Percentiles rank a stretch among this genome's conserved stretches.
Conservation (phyloP, 2,888 invertebrate species). For the Gymnocheta viridis region DNA sequence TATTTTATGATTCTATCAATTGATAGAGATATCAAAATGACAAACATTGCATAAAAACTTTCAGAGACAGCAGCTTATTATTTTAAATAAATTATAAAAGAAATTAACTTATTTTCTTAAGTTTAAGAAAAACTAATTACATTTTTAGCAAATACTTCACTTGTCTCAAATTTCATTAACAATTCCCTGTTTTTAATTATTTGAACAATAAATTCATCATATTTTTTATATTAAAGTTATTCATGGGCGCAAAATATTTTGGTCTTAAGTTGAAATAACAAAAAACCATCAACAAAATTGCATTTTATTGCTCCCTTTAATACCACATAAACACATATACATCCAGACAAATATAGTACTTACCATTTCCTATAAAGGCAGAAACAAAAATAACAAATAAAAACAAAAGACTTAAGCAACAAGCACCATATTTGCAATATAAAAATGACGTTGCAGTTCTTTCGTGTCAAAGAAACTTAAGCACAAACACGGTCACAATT, state of each 20-base stretch:
- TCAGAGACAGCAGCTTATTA: not conserved
- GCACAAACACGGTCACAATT: constrained; percentile 5
- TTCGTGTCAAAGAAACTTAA: constrained; percentile 1
- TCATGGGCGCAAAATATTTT: constrained; percentile 12
- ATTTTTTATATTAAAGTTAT: constrained; percentile 29
- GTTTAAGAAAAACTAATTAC: constrained; percentile 9
- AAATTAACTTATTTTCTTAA: not conserved
- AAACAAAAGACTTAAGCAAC: constrained; percentile 64
- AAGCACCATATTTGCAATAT: constrained; percentile 44
- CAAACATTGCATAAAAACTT: not conserved
- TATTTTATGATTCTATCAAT: not conserved
- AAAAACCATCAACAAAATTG: not conserved
- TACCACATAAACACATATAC: not conserved
- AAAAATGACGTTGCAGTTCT: constrained; percentile 22
- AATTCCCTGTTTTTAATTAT: not conserved
- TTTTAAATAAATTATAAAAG: not conserved
- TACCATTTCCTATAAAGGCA: not conserved
- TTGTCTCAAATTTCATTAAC: constrained; percentile 1
- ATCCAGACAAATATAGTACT: not conserved
- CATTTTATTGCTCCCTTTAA: constrained; percentile 37
- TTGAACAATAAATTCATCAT: constrained; percentile 2
- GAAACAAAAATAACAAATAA: too few species aligned
- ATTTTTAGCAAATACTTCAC: not conserved
- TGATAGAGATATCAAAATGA: not conserved
- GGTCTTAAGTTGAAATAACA: constrained; percentile 14